phyloP scores from a whole-genome alignment of 2,113 vertebrate genomes.

The Oryzias javanicus region DNA sequence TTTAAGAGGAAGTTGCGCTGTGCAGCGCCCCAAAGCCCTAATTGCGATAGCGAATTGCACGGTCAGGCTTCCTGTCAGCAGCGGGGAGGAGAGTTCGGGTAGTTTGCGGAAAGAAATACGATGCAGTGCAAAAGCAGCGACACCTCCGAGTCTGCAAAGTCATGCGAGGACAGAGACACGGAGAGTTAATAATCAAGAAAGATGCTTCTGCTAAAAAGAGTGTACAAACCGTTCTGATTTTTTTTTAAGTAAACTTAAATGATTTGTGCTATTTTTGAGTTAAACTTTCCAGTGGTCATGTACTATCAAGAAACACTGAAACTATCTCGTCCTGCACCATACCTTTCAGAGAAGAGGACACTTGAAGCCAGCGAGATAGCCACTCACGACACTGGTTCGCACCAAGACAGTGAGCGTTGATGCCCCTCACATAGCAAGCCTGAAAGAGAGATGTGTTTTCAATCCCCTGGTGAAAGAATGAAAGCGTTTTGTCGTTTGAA shows the following conservation, averaged over 20 bases:
- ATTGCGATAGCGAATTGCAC: background rate
- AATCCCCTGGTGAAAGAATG: background rate
- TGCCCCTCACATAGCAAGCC: constrained; percentile 89
- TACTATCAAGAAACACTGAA: no score
- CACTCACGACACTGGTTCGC: constrained; percentile 78
- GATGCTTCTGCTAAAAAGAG: no score
- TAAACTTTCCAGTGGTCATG: no score
- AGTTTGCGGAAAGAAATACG: constrained; percentile 89
- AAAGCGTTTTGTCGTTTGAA: background rate
- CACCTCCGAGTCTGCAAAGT: constrained; percentile 82
- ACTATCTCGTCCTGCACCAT: background rate
- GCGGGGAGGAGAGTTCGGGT: constrained; percentile 19
- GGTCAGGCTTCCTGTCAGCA: constrained; percentile 50
- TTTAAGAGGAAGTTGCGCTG: constrained; percentile 13
- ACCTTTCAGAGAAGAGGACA: constrained; percentile 87
- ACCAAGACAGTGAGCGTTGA: constrained; percentile 74
- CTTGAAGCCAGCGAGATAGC: constrained; percentile 86
- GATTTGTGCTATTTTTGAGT: no score
- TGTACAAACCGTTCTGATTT: no score
- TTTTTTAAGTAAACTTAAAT: no score
- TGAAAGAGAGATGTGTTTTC: constrained; percentile 46
- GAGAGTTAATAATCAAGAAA: background rate
- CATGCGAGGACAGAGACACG: background rate
- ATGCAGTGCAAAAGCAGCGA: constrained; percentile 89
- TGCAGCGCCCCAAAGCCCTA: background rate